Evolutionary conservation across 2,888 invertebrate species (phyloP), one percentile per base, ranked within the genome.

Genomic region (Tholera decimalis): DNA sequence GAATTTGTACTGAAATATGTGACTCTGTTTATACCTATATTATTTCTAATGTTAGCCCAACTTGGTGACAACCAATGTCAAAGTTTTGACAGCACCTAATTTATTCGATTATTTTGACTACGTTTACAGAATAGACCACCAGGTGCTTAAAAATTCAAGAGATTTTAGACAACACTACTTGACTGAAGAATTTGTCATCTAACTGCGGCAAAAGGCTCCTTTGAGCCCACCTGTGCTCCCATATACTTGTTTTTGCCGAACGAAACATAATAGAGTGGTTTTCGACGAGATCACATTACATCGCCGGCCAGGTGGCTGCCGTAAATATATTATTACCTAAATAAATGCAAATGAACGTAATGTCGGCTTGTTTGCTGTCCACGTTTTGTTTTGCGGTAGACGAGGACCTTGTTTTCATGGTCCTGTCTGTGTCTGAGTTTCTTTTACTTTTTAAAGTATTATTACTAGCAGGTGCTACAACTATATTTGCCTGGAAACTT

Each of bases 201-300:
- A 39, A 53, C 20, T 18, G 22, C 22, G 20, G 11, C 15, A 30
- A 39, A 44, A 60, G 49, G 11, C 49, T 47, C 47, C 13, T 44
- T 54, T 43, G 68, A 76, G 59, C 65, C 75, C 85, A 88, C 85
- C 77, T 79, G 80, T 62, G 64, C 15, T 76, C 64, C 61, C 66
- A 78, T 77, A 78, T 61, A 35, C 64, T 59, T 67, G 72, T 74
- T 61, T 80, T 85, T 71, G 62, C 77, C 51, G 68, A 85, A 88
- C 84, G 84, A 83, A 84, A 80, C 69, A 83, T 80, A 75, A 86
- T 84, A 81, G 73, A 80, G 85, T 85, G 71, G 88, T 87, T 89
- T 91, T 90, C 86, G 86, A 82, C 84, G 67, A 73, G 93, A 92
- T 94, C 92, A 85, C 74, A 84, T 94, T 93, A 89, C 93, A 79